Conservation (phyloP, 2,888 invertebrate species). For the Philhelius pedissequus region DNA sequence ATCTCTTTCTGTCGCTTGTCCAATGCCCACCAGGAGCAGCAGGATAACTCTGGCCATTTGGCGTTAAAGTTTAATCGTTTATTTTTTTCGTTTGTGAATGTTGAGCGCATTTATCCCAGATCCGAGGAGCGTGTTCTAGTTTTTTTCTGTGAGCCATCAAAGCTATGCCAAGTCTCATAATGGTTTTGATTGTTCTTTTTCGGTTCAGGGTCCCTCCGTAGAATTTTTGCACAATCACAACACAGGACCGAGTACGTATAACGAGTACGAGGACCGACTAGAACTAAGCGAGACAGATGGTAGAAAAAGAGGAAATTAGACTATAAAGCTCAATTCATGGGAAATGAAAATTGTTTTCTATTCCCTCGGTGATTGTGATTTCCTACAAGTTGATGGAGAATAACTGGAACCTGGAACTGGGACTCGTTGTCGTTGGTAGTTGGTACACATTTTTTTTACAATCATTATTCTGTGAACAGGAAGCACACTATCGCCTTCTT, state of each 20-base stretch:
- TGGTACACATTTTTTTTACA: background rate
- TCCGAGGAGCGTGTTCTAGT: slow-evolving; percentile 40
- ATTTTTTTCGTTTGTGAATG: background rate
- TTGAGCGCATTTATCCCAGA: slow-evolving; percentile 5
- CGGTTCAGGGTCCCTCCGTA: background rate
- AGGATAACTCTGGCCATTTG: slow-evolving; percentile 41
- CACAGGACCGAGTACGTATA: no score
- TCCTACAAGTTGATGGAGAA: slow-evolving; percentile 30
- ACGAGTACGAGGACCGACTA: no score
- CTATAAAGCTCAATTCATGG: slow-evolving; percentile 64
- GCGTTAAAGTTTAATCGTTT: slow-evolving; percentile 54
- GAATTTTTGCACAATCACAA: slow-evolving; percentile 8
- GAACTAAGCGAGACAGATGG: background rate
- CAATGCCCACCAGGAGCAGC: no score
- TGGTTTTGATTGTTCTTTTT: slow-evolving; percentile 3
- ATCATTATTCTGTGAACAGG: slow-evolving; percentile 22
- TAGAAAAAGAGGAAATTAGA: slow-evolving; percentile 45
- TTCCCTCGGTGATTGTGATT: slow-evolving; percentile 63
- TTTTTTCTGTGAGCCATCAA: slow-evolving; percentile 38
- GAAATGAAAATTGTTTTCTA: slow-evolving; percentile 67
- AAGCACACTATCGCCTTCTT: background rate
- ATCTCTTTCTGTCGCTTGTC: slow-evolving; percentile 5
- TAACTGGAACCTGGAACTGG: background rate
- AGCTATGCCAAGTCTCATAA: slow-evolving; percentile 24
- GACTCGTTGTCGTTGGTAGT: no score